Evolutionary conservation across 2,113 vertebrate genomes (phyloP).

Genomic region (Scomber colias): DNA sequence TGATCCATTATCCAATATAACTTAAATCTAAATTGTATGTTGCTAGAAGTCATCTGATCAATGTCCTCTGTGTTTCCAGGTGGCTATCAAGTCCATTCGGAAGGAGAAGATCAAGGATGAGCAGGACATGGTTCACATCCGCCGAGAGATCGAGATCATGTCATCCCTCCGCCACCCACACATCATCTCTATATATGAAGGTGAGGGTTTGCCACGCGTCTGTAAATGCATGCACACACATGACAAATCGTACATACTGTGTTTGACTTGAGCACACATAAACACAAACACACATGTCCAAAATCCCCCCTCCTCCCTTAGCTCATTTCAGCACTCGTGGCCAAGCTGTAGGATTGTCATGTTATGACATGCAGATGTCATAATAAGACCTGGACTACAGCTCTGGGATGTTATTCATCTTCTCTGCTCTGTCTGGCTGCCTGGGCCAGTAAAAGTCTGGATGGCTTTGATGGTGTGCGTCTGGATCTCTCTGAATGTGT

Average conservation of each 20-base stretch:
- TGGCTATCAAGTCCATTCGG: slow-evolving; percentile 99
- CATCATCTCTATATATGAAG: slow-evolving; percentile 99
- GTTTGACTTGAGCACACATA: slow-evolving; percentile 33
- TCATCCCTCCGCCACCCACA: slow-evolving; percentile 98
- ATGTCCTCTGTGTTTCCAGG: slow-evolving; percentile 81
- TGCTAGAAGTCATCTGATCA: slow-evolving; percentile 10
- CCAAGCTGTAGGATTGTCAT: slow-evolving; percentile 63
- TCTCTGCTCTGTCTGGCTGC: slow-evolving; percentile 67
- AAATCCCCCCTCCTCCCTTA: slow-evolving; percentile 5
- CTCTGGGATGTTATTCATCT: slow-evolving; percentile 81
- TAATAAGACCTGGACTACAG: slow-evolving; percentile 69
- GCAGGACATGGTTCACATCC: slow-evolving; percentile 99
- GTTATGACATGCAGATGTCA: slow-evolving; percentile 77
- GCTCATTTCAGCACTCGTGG: slow-evolving; percentile 39
- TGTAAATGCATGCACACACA: neutral
- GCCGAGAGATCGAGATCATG: slow-evolving; percentile 99
- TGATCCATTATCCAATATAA: neutral
- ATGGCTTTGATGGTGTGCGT: slow-evolving; percentile 61
- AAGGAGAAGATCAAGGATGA: slow-evolving; percentile 99
- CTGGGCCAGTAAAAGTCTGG: slow-evolving; percentile 58
- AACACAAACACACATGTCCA: slow-evolving; percentile 48
- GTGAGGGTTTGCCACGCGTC: slow-evolving; percentile 74
- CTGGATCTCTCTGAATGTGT: slow-evolving; percentile 48
- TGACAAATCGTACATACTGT: slow-evolving; percentile 13
- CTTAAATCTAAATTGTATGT: slow-evolving; percentile 1